Percentiles rank a stretch among this genome's conserved stretches.
phyloP scores from a whole-genome alignment of 64 coral and sea anemone species.

The Dendronephthya gigantea region DNA sequence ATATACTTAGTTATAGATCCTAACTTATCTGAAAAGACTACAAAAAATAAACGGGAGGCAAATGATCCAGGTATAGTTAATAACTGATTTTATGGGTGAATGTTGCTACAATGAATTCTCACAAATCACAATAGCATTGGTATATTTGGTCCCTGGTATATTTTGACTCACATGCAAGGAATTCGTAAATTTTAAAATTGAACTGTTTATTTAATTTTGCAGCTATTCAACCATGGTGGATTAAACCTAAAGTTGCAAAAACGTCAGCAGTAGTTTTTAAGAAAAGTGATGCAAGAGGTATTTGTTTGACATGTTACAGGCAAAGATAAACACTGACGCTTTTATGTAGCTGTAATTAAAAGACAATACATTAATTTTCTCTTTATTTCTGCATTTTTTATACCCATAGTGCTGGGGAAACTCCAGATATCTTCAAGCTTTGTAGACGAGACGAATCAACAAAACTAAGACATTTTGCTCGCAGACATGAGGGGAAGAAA shows the following conservation, averaged over 20 bases:
- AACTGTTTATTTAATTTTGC: not conserved
- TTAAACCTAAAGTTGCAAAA: not conserved
- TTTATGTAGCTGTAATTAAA: not conserved
- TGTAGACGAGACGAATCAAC: not conserved
- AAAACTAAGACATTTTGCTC: not conserved
- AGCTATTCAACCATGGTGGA: not conserved
- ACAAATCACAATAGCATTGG: too few species aligned
- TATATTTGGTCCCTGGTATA: too few species aligned
- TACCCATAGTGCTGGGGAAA: not conserved
- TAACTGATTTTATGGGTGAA: too few species aligned
- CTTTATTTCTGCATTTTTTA: not conserved
- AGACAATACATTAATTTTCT: too few species aligned
- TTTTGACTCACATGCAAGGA: too few species aligned
- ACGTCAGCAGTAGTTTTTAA: not conserved
- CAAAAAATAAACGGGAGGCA: too few species aligned
- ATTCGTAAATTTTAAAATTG: too few species aligned
- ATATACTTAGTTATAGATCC: not conserved
- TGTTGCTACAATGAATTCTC: too few species aligned
- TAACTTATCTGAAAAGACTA: too few species aligned
- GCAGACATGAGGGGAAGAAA: not conserved
- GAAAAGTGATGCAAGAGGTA: not conserved
- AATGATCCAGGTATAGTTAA: too few species aligned
- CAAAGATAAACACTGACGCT: not conserved
- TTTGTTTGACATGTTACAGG: constrained; percentile 3
- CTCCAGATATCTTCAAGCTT: not conserved